Evolutionary conservation across 2,797 vertebrate species (phyloP).

Genomic region (Cyprinella venusta): DNA sequence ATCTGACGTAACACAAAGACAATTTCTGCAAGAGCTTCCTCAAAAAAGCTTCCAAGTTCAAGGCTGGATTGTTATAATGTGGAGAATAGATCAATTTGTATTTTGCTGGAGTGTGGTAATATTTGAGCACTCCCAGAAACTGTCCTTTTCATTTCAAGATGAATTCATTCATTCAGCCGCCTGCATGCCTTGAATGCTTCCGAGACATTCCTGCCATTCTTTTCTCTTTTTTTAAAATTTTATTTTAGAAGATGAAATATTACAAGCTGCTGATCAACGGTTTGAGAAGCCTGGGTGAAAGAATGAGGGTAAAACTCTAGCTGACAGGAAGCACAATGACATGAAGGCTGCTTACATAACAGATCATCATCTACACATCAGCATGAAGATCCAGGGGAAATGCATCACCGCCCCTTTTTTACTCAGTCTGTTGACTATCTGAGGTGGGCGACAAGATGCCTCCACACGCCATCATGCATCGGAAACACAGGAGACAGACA

Average conservation of each 20-base stretch:
- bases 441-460: constrained; percentile 46
- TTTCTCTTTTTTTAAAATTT: constrained; percentile 26
- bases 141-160: constrained; percentile 21
- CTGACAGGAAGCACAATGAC: constrained; percentile 66
- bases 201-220: constrained; percentile 23
- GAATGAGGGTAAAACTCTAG: constrained; percentile 69
- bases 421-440: constrained; percentile 39
- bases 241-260: constrained; percentile 38
- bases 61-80: constrained; percentile 41
- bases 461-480: constrained; percentile 1
- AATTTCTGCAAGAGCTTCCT: constrained; percentile 7
- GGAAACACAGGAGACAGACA: constrained; percentile 24
- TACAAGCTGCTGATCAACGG: constrained; percentile 48
- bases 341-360: constrained; percentile 62
- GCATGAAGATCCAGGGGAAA: constrained; percentile 45
- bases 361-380: constrained; percentile 66
- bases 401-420: constrained; percentile 38
- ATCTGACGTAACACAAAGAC: constrained; percentile 47
- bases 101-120: constrained; percentile 28
- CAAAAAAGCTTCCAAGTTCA: constrained; percentile 30
- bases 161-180: constrained; percentile 39
- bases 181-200: constrained; percentile 26
- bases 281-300: constrained; percentile 64
- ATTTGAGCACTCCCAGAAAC: constrained; percentile 12
- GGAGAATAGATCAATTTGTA: constrained; percentile 39